Evolutionary conservation across 2,888 invertebrate genomes (phyloP), one percentile per base, ranked within the genome.

Genomic region (Tachina grossa): DNA sequence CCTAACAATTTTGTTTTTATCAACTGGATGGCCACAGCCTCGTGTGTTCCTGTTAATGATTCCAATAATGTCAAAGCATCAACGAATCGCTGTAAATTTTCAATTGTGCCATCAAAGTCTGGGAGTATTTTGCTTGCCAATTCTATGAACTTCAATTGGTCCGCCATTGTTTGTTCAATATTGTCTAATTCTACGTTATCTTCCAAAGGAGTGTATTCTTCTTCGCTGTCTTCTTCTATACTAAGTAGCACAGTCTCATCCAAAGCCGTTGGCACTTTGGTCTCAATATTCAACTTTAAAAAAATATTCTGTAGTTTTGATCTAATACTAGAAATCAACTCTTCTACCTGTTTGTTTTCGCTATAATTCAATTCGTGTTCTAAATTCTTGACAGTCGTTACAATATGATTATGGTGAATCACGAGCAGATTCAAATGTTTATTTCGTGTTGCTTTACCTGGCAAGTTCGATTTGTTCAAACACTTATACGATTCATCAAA

Each of bases 21-120:
- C n/a, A 51, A 14, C 5, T 68, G 22, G 4, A 68, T 16, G 9
- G 68, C 49, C 16, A 51, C 9, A 3, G 31, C 9, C 14, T 66
- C 47, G 2, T 66, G 66, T 9, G 1, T 8, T 1, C 9, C 31
- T 66, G 47, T 66, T 49, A 66, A 49, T 1, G 66, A 31, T 2
- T 66, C n/a, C 10, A 66, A 2, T 31, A 53, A 2, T 0, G 8
- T 41, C 9, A 68, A 39, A 11, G 68, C 68, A n/a, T 51, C 66
- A 31, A 66, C 8, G 14, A 68, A 68, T 51, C 68, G 14, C 14
- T 68, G 68, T 13, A 68, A 53, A 51, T 68, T 68, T 53, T 53
- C 53, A 31, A 45, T 6, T 3, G 9, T 63, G 14, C 63, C 63
- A 63, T 63, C 63, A 45, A 63, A 63, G 5, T 66, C 66, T 31